Conservation (phyloP, 2,113 vertebrate genomes). For the Orycteropus afer region DNA sequence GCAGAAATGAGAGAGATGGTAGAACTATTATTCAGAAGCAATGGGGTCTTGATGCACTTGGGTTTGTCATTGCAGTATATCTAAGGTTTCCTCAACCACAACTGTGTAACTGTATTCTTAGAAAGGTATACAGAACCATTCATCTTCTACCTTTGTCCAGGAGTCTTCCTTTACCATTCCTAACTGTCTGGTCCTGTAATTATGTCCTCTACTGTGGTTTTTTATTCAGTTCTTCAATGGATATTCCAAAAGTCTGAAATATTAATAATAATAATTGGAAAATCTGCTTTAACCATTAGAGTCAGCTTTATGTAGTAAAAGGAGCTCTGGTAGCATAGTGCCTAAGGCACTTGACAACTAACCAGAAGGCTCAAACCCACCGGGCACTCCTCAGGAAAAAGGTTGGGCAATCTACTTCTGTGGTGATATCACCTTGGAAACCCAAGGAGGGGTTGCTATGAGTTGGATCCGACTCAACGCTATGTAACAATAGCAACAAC, state of each 20-base stretch:
- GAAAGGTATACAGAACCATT: not conserved
- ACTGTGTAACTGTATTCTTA: not conserved
- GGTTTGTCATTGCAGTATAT: not conserved
- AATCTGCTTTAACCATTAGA: not conserved
- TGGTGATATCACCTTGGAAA: too few relatives aligned
- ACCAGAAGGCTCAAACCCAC: too few relatives aligned
- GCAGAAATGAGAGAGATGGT: not conserved
- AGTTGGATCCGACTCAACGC: too few relatives aligned
- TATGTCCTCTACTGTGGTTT: not conserved
- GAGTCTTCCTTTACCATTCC: not conserved
- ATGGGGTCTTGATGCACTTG: not conserved
- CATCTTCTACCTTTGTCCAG: not conserved
- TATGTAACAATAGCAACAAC: too few relatives aligned
- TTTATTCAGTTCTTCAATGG: not conserved
- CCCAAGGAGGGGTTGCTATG: too few relatives aligned
- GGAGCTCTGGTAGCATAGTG: not conserved
- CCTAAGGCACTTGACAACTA: too few relatives aligned
- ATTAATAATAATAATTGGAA: not conserved
- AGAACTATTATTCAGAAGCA: not conserved
- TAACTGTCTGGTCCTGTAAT: not conserved
- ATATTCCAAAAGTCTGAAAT: not conserved
- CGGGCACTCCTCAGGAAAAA: too few relatives aligned
- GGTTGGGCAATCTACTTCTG: too few relatives aligned
- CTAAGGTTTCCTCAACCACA: not conserved
- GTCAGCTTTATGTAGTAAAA: not conserved